Base-by-base conservation (phyloP, 2,113 vertebrate genomes). In the Ammodytes marinus region DNA sequence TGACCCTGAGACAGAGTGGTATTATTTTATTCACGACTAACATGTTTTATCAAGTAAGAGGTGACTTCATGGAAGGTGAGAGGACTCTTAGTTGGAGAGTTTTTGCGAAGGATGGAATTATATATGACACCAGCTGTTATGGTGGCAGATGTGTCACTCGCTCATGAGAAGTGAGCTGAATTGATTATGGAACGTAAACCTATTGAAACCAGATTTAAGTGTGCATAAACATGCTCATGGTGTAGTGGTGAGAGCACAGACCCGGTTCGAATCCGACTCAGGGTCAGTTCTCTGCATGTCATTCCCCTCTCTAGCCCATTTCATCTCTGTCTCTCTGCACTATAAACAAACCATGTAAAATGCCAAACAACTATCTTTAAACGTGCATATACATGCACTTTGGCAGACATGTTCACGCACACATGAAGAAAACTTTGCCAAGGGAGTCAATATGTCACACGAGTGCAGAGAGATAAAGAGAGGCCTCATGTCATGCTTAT, bases 11-110 rank as follows among this genome's bases (percentile, higher is more conserved):
- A 69, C 63, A 47, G 53, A 71, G 63, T 61, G 40, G 59, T 75
- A 47, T 76, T 68, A 70, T 68, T 86, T 83, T 79, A 79, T 83
- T 80, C 73, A 69, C 60, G 70, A 63, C 47, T 49, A 66, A 86
- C 80, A 77, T n/a, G 52, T 79, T 59, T n/a, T 55, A 75, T 76
- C 79, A 61, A 60, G 59, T 70, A 64, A 60, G 40, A 55, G 64
- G 37, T 54, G 61, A 52, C 58, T 60, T 64, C 42, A 61, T 10
- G 46, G 73, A 68, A 13, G 67, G 68, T 59, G 67, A 80, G 61
- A 15, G 40, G 27, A 64, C 67, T 59, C 53, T 79, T 63, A 65
- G 63, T 64, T 69, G 59, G 54, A 80, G 74, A 58, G 53, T 47
- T 14, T 13, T 47, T 27, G 9, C 7, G 37, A 45, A 74, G 78